Conservation (phyloP, 2,113 vertebrate genomes). For the Sminthopsis crassicaudata region DNA sequence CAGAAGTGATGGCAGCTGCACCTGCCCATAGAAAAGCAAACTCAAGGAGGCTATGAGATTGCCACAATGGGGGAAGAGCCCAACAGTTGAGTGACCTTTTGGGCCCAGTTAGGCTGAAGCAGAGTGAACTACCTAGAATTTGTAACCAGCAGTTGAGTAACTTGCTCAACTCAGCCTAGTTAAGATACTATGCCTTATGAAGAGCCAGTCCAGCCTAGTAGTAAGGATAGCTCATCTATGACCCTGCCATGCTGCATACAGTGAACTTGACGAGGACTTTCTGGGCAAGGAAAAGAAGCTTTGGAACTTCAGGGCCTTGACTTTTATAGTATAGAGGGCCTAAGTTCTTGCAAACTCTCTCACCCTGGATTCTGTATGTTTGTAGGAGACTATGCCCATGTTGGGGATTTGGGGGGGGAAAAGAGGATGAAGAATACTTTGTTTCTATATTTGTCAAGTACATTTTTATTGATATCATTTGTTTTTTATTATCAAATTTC, state of each 20-base stretch:
- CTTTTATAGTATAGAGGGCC: too few relatives aligned
- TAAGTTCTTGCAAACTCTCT: too few relatives aligned
- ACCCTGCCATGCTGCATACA: not conserved
- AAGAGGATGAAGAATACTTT: not conserved
- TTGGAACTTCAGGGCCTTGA: not conserved
- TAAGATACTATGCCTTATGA: not conserved
- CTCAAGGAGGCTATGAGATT: not conserved
- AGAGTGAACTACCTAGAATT: not conserved
- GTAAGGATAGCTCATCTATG: not conserved
- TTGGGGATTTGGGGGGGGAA: too few relatives aligned
- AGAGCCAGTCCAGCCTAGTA: not conserved
- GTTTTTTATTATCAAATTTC: not conserved
- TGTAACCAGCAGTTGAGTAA: not conserved
- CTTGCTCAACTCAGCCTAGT: not conserved
- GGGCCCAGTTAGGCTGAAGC: not conserved
- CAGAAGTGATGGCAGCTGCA: not conserved
- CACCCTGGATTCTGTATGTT: too few relatives aligned
- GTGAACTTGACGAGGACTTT: not conserved
- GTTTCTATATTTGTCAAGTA: not conserved
- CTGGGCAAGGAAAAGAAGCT: not conserved
- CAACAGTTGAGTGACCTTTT: not conserved
- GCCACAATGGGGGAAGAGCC: not conserved
- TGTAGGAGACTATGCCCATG: too few relatives aligned
- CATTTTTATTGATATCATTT: not conserved
- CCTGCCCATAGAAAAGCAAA: not conserved